phyloP scores from a whole-genome alignment of 2,797 vertebrate genomes.

The Lepidocolaptes lacrymiger region DNA sequence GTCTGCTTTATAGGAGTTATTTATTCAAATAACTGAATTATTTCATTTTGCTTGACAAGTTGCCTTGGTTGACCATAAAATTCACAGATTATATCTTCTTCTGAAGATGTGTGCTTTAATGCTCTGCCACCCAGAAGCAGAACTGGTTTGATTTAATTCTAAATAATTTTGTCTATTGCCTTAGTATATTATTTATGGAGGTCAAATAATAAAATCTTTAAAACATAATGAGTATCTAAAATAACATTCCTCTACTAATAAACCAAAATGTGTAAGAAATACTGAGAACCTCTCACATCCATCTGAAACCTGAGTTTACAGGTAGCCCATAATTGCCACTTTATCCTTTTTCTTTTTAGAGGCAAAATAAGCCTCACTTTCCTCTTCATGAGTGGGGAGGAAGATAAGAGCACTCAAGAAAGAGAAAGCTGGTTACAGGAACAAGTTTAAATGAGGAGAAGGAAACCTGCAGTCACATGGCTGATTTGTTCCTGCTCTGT shows the following conservation, averaged over 20 bases:
- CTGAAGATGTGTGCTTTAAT: not conserved
- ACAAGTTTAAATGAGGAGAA: not conserved
- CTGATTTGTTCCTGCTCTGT: not conserved
- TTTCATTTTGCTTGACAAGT: constrained; percentile 12
- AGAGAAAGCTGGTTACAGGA: not conserved
- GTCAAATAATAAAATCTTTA: not conserved
- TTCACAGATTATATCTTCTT: not conserved
- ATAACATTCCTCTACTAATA: not conserved
- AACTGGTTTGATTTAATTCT: not conserved
- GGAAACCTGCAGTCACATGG: not conserved
- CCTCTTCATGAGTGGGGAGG: not conserved
- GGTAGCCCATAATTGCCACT: not conserved
- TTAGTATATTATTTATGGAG: not conserved
- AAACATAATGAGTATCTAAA: not conserved
- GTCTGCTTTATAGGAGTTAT: not conserved
- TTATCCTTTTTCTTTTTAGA: not conserved
- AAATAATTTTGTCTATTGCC: not conserved
- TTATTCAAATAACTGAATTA: constrained; percentile 39
- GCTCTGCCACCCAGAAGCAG: not conserved
- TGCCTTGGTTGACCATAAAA: not conserved
- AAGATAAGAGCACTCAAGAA: not conserved
- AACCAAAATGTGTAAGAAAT: not conserved
- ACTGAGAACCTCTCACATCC: not conserved
- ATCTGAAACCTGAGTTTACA: not conserved
- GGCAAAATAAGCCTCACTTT: not conserved